Evolutionary conservation across 2,888 invertebrate genomes (phyloP).

Genomic region (Coronaproctus castanopsis): DNA sequence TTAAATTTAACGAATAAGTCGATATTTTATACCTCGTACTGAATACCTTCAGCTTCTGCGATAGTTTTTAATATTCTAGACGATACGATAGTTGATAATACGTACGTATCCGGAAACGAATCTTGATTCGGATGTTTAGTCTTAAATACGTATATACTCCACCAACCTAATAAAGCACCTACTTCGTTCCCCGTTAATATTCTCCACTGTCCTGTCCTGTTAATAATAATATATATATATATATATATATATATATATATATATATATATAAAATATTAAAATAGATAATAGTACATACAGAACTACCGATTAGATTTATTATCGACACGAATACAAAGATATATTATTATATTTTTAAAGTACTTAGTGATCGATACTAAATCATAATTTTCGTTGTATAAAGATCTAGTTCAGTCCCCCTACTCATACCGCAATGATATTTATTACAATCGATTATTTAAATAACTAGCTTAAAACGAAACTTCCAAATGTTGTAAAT

Average conservation of each 20-base stretch:
- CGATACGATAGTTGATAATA: constrained; percentile 87
- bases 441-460: too few relatives aligned
- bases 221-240: background rate
- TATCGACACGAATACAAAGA: background rate
- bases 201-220: constrained; percentile 45
- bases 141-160: constrained; percentile 46
- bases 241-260: background rate
- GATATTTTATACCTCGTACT: constrained; percentile 43
- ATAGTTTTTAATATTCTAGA: constrained; percentile 80
- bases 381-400: background rate
- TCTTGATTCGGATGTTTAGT: constrained; percentile 27
- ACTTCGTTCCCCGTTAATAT: constrained; percentile 90
- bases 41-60: constrained; percentile 53
- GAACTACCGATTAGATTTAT: too few relatives aligned
- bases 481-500: too few relatives aligned
- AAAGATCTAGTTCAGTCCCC: too few relatives aligned
- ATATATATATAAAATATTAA: background rate
- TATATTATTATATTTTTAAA: background rate
- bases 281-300: too few relatives aligned
- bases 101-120: constrained; percentile 43
- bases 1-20: too few relatives aligned
- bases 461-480: too few relatives aligned
- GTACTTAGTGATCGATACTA: background rate
- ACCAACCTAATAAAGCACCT: constrained; percentile 86
- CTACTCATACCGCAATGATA: too few relatives aligned